Conservation (phyloP, 2,113 vertebrate genomes). For the Neopipo cinnamomea region DNA sequence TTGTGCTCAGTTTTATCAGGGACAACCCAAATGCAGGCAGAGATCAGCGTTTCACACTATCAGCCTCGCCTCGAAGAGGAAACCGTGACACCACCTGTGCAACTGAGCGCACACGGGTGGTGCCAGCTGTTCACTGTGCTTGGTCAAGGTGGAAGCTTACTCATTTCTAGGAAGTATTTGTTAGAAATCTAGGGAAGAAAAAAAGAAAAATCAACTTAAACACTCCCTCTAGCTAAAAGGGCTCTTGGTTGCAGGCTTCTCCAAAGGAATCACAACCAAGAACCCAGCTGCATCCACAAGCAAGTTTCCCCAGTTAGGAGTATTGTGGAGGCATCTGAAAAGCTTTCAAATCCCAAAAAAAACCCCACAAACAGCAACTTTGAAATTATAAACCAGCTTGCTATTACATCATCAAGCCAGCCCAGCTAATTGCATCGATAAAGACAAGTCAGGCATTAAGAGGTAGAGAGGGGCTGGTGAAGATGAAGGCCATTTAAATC, state of each 20-base stretch:
- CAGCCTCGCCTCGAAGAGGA: background rate
- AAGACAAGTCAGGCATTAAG: background rate
- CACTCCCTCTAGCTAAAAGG: background rate
- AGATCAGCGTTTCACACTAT: background rate
- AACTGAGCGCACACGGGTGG: background rate
- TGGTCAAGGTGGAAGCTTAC: background rate
- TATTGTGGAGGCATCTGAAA: background rate
- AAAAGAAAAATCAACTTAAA: background rate
- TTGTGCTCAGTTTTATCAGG: background rate
- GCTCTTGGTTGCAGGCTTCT: background rate
- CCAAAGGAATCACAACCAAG: background rate
- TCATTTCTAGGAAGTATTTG: background rate
- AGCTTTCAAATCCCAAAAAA: background rate
- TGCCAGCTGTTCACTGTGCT: background rate
- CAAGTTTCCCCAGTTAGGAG: background rate
- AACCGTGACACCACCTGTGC: background rate
- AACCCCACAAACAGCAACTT: background rate
- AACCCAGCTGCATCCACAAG: background rate
- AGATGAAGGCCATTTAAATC: background rate
- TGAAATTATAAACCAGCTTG: background rate
- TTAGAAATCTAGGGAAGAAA: background rate
- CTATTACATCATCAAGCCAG: background rate
- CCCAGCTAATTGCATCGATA: background rate
- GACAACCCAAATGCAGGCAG: background rate
- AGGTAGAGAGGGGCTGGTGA: background rate